Percentiles rank a stretch among this genome's conserved stretches.
phyloP scores from a whole-genome alignment of 2,113 vertebrate species.

The Hippocampus abdominalis region DNA sequence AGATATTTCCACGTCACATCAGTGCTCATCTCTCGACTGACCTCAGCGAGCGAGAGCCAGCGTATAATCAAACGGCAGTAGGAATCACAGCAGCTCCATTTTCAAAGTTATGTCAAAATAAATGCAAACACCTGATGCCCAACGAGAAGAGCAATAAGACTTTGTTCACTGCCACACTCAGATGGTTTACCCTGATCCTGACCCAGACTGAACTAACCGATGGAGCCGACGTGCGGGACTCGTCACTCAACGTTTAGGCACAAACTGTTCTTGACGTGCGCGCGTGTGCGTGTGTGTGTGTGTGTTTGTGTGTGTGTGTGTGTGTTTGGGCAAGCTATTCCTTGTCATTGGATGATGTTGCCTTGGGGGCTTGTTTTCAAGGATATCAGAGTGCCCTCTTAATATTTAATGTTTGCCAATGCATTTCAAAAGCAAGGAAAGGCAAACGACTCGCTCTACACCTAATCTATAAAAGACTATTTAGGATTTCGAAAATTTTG shows the following conservation, averaged over 20 bases:
- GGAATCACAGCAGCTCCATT: background rate
- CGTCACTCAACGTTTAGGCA: conserved; percentile 65
- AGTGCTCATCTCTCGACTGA: background rate
- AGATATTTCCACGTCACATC: background rate
- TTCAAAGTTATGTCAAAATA: conserved; percentile 8
- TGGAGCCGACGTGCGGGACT: conserved; percentile 41
- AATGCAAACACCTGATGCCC: background rate
- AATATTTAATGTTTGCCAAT: conserved; percentile 70
- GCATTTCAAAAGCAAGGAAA: conserved; percentile 75
- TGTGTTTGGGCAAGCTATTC: conserved; percentile 41
- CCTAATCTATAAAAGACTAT: conserved; percentile 59
- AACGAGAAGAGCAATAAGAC: background rate
- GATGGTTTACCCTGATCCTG: background rate
- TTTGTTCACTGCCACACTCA: conserved; percentile 6
- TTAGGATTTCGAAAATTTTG: conserved; percentile 54
- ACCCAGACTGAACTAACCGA: conserved; percentile 28
- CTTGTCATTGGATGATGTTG: conserved; percentile 52
- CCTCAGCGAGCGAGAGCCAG: background rate
- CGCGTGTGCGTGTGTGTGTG: background rate
- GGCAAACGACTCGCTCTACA: conserved; percentile 62
- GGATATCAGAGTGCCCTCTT: conserved; percentile 69
- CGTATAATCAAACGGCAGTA: background rate
- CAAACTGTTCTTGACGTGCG: conserved; percentile 48
- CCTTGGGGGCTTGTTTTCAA: conserved; percentile 64
- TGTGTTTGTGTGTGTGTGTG: conserved; percentile 5